Percentiles rank a stretch among this genome's conserved stretches.
Conservation (phyloP, 2,888 invertebrate species). For the Herminia tarsipennalis region DNA sequence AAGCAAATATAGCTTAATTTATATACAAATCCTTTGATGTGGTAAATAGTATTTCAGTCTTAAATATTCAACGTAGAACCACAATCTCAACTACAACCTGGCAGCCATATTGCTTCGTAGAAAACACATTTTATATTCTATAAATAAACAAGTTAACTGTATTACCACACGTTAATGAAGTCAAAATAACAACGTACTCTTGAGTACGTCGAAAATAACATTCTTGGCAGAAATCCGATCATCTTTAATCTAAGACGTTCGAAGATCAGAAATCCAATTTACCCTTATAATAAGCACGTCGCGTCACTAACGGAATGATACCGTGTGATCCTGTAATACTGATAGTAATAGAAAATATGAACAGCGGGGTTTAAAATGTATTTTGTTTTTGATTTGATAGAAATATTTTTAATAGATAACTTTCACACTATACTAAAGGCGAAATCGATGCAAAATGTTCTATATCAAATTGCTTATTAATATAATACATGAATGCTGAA, state of each 20-base stretch:
- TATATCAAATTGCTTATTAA: too few species aligned
- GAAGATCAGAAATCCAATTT: constrained; percentile 54
- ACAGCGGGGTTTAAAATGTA: too few species aligned
- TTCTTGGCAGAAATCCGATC: constrained; percentile 58
- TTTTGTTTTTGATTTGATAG: too few species aligned
- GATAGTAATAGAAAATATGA: constrained; percentile 1
- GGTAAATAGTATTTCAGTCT: background rate
- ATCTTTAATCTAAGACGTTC: constrained; percentile 59
- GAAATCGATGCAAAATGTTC: too few species aligned
- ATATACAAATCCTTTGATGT: too few species aligned
- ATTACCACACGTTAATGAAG: constrained; percentile 20
- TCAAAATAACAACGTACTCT: constrained; percentile 14
- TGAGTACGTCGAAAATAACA: constrained; percentile 38
- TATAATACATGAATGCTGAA: too few species aligned
- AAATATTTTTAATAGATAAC: too few species aligned
- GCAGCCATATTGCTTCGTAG: background rate
- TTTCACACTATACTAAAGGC: too few species aligned
- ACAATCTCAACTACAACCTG: background rate
- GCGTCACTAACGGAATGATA: constrained; percentile 23
- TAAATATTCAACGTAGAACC: background rate
- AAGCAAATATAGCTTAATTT: too few species aligned
- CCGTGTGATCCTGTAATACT: constrained; percentile 3
- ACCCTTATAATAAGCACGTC: constrained; percentile 44
- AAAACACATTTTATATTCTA: background rate
- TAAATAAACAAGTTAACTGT: constrained; percentile 13